Conservation (phyloP, 2,113 vertebrate genomes). For the Callionymus lyra region DNA sequence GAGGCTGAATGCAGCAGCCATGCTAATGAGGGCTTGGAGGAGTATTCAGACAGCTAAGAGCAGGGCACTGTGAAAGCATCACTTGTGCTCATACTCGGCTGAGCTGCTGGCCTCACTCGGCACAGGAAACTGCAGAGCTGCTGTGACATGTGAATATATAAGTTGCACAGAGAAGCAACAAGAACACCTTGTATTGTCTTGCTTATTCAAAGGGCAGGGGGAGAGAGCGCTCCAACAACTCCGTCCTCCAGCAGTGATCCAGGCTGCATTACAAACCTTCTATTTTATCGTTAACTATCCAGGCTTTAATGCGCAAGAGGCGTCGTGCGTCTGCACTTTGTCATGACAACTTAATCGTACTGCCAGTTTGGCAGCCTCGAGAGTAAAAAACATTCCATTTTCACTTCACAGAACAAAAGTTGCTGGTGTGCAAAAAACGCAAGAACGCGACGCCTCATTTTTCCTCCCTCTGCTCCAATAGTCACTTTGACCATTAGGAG, state of each 20-base stretch:
- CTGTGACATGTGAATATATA: conserved; percentile 51
- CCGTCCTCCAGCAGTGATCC: no score
- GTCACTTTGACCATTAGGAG: conserved; percentile 12
- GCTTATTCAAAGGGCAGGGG: conserved; percentile 10
- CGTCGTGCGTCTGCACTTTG: not conserved
- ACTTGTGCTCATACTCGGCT: conserved; percentile 64
- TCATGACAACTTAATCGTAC: not conserved
- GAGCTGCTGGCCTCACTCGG: conserved; percentile 64
- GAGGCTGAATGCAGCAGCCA: conserved; percentile 58
- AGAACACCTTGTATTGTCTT: conserved; percentile 36
- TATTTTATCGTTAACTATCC: no score
- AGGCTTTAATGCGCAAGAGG: not conserved
- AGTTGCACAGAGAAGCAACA: conserved; percentile 30
- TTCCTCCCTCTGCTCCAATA: conserved; percentile 2
- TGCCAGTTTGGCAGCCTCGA: not conserved
- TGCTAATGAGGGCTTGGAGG: conserved; percentile 65
- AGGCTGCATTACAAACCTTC: no score
- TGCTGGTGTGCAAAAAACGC: not conserved
- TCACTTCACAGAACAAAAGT: conserved; percentile 6
- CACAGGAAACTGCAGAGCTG: conserved; percentile 55
- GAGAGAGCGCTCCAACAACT: no score
- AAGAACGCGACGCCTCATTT: conserved; percentile 2
- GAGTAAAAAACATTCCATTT: conserved; percentile 2
- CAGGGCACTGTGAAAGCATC: conserved; percentile 64
- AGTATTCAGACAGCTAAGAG: conserved; percentile 52